phyloP scores from a whole-genome alignment of 2,797 vertebrate genomes.

The Sus cebifrons region DNA sequence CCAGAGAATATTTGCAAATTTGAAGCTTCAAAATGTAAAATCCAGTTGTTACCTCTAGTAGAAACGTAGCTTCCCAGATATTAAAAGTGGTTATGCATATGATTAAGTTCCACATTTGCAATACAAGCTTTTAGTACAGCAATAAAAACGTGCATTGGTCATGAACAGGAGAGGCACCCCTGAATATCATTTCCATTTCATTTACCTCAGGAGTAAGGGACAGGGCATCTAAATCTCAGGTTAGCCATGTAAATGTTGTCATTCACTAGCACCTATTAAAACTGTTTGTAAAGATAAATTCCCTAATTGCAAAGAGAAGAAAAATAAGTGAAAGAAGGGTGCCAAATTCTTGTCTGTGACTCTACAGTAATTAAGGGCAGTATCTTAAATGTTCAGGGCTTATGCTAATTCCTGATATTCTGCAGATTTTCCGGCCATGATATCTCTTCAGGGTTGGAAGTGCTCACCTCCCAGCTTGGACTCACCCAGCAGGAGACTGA shows the following conservation, averaged over 20 bases:
- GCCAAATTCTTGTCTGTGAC: background rate
- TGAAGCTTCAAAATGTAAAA: constrained; percentile 66
- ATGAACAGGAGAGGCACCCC: background rate
- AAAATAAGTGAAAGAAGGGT: constrained; percentile 60
- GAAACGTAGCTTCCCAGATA: constrained; percentile 48
- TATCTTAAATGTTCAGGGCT: background rate
- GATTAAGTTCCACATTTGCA: constrained; percentile 48
- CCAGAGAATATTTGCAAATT: constrained; percentile 71
- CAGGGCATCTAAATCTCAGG: background rate
- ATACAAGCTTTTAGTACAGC: constrained; percentile 68
- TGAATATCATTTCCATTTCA: constrained; percentile 29
- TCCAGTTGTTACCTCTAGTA: constrained; percentile 35
- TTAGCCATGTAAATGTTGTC: constrained; percentile 7
- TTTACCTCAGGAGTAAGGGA: background rate
- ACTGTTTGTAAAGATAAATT: background rate
- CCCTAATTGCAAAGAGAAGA: constrained; percentile 29
- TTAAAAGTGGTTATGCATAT: constrained; percentile 71
- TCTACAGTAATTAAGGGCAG: background rate
- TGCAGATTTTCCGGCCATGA: background rate
- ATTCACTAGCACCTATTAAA: constrained; percentile 49
- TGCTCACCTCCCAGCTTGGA: background rate
- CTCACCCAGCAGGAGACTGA: background rate
- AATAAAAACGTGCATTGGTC: constrained; percentile 55
- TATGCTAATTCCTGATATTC: background rate
- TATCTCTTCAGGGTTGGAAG: background rate